Evolutionary conservation across 2,888 invertebrate species (phyloP), one percentile per base, ranked within the genome.

Genomic region (Leptarthrus brevirostris): DNA sequence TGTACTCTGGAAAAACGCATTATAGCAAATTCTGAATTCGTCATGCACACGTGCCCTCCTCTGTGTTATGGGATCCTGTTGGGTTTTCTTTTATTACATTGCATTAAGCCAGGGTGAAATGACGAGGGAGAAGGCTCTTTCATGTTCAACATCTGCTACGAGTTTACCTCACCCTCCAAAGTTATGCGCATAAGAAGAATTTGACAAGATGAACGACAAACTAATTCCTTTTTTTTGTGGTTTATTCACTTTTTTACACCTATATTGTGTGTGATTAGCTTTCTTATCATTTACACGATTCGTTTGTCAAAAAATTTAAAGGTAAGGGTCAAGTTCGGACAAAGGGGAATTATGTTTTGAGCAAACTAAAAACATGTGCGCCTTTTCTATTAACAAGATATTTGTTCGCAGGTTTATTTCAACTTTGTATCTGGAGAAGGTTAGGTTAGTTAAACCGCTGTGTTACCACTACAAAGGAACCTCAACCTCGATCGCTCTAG

Each of bases 191-290:
- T 61, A 61, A 61, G 61, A 61, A 36, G 36, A n/a, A 61, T 40
- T 61, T 61, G n/a, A 36, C 36, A 20, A 36, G 12, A 12, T 2
- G 10, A 20, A 61, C 26, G 22, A 61, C 22, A 61, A 61, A 34
- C 61, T 61, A 61, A 61, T 61, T 61, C 36, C 61, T 40, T 61
- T 61, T n/a, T 61, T 40, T 61, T 40, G 61, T 30, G 61, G 61
- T 61, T 61, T 61, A 40, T 61, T 61, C 36, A 61, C 61, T 61
- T 61, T 61, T 61, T 61, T 40, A 61, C 61, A 12, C 61, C 61
- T 61, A 36, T 61, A 61, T 61, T 36, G 40, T 40, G 14, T 40
- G 61, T 61, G 61, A 61, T 61, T 61, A 61, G 61, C 61, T 18
- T 40, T 36, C 20, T 61, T 61, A 61, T 61, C 61, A 10, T 40